Conservation (phyloP, 2,113 vertebrate genomes). For the Otocyon megalotis region DNA sequence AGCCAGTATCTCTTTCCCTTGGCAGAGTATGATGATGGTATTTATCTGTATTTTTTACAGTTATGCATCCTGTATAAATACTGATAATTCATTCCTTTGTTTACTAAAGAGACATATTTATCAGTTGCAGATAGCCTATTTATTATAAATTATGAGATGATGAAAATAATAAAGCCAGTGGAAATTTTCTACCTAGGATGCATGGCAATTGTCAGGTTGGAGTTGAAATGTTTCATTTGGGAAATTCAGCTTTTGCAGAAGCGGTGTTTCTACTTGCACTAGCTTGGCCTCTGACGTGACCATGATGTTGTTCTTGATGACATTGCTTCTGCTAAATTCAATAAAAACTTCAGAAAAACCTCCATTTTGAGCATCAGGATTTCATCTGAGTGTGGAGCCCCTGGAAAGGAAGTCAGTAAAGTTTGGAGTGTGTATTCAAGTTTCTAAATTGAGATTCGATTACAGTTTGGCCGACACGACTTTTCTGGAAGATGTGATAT, state of each 20-base stretch:
- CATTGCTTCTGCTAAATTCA: constrained; percentile 89
- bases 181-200: constrained; percentile 89
- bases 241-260: constrained; percentile 85
- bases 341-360: constrained; percentile 86
- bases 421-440: constrained; percentile 85
- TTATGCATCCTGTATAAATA: constrained; percentile 91
- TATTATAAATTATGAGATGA: constrained; percentile 92
- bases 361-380: constrained; percentile 86
- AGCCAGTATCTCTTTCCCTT: constrained; percentile 91
- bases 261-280: constrained; percentile 85
- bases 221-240: constrained; percentile 84
- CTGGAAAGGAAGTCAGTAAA: constrained; percentile 84
- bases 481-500: constrained; percentile 83
- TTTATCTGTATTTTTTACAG: constrained; percentile 91
- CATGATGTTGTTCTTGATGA: constrained; percentile 88
- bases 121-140: constrained; percentile 91
- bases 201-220: constrained; percentile 87
- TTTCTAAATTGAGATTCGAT: constrained; percentile 86
- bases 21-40: constrained; percentile 88
- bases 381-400: constrained; percentile 86
- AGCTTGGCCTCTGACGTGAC: constrained; percentile 89
- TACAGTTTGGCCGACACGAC: constrained; percentile 89
- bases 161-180: constrained; percentile 90
- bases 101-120: constrained; percentile 91
- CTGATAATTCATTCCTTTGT: constrained; percentile 92